Evolutionary conservation across 2,113 vertebrate species (phyloP), one percentile per base, ranked within the genome.

Genomic region (Cyanoderma ruficeps): DNA sequence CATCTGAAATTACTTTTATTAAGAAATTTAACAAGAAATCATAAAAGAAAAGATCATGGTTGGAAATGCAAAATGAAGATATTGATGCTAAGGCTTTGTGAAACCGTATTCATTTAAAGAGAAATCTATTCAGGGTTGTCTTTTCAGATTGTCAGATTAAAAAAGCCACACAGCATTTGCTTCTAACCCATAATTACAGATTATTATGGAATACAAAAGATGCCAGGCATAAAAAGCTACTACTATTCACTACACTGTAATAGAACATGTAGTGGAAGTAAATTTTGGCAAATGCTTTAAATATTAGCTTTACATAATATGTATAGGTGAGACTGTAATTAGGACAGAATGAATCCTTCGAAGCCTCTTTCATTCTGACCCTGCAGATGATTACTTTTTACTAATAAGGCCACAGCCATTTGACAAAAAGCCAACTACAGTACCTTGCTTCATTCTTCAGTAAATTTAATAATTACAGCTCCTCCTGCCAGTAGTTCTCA

Each of bases 221-320:
- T 96, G 96, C 83, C 96, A 96, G 97, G 97, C 97, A 98, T 97
- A 97, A 98, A 98, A 97, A 97, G 97, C 96, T 96, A 93, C 97
- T 95, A 96, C 97, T 97, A 98, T 98, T 98, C 98, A 97, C 90
- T 96, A 90, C 83, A 88, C 94, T 96, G 91, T 97, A 98, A 98
- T 97, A 97, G 97, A 97, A 97, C 97, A 98, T 87, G 97, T 97
- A 96, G 97, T 97, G 94, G 96, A 98, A 98, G 98, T 98, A 98
- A 98, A 98, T 98, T 98, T 98, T 98, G 97, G 98, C 97, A 98
- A 98, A 98, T 97, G 97, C 97, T 98, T 98, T 98, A 98, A 98
- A 98, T 98, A 98, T 98, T 98, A 98, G 98, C 97, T 98, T 98
- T 98, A 97, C 83, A 98, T 98, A 98, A 98, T 98, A 97, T 94